Evolutionary conservation across 2,888 invertebrate species (phyloP).

Genomic region (Athetis lepigone): DNA sequence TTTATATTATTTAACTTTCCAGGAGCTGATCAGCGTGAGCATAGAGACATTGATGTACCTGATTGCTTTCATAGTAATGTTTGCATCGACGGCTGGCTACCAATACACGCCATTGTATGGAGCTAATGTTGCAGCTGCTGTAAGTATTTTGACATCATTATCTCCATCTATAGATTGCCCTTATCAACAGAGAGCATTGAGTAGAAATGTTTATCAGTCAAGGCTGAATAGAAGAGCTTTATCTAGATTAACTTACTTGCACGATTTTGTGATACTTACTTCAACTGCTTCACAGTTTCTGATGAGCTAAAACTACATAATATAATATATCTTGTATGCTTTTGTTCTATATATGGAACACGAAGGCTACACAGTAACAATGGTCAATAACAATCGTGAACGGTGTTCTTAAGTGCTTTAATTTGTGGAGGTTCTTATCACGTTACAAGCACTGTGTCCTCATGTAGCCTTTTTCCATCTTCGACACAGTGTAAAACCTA

Average conservation of each 20-base stretch:
- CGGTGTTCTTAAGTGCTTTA: conserved; percentile 2
- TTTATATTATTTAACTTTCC: conserved; percentile 71
- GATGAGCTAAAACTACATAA: not conserved
- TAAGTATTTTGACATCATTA: conserved; percentile 83
- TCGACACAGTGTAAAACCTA: not conserved
- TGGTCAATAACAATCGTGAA: conserved; percentile 9
- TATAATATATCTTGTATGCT: not conserved
- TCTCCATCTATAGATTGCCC: not conserved
- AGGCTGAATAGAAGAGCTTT: too few relatives aligned
- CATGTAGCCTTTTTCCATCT: not conserved
- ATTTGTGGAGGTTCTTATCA: not conserved
- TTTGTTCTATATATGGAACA: conserved; percentile 1
- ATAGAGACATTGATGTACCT: conserved; percentile 93
- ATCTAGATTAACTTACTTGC: too few relatives aligned
- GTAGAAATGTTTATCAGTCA: not conserved
- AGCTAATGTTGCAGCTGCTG: conserved; percentile 94
- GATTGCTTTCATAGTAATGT: conserved; percentile 95
- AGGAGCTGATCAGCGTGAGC: conserved; percentile 95
- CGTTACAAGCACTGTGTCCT: conserved; percentile 1
- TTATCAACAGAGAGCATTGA: not conserved
- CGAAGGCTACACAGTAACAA: conserved; percentile 5
- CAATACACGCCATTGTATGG: conserved; percentile 76
- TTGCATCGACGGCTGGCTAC: conserved; percentile 90
- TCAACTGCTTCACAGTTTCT: not conserved
- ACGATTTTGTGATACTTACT: not conserved